These are phyloP conservation scores for Cinclus mexicanus DNA, from an alignment of 2,113 vertebrate genomes.

Conservation along the genomic window DNA sequence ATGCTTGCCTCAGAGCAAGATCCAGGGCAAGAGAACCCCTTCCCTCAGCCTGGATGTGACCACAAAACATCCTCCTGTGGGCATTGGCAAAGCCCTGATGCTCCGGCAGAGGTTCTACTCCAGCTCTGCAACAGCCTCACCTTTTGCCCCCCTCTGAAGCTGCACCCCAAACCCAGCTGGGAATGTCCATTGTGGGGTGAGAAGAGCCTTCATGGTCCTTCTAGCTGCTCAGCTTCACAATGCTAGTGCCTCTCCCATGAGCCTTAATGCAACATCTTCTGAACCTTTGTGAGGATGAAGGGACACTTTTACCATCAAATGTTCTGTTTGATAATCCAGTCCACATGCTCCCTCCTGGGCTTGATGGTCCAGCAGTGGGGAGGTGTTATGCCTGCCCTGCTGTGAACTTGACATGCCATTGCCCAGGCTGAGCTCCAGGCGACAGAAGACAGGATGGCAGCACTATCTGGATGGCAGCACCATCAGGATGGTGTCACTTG, in stretches of 20 bases:
- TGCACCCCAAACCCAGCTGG: neutral
- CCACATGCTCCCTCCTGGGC: neutral
- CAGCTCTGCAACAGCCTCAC: neutral
- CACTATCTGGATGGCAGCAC: no score
- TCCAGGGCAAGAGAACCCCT: neutral
- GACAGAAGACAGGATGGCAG: neutral
- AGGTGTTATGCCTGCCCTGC: neutral
- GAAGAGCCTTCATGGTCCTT: neutral
- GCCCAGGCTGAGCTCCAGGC: neutral
- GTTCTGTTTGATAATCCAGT: neutral
- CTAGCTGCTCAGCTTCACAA: neutral
- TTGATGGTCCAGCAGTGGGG: neutral
- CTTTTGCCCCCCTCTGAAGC: neutral
- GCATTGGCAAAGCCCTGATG: fast-evolving
- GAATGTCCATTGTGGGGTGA: fast-evolving
- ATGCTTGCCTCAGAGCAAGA: neutral
- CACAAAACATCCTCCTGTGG: neutral
- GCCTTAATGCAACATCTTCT: neutral
- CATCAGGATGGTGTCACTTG: neutral
- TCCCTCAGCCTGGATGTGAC: neutral
- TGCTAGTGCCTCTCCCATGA: neutral
- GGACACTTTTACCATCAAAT: neutral
- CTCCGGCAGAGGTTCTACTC: neutral
- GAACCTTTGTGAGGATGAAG: neutral
- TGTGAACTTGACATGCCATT: neutral